A percentile compares a stretch with the other conserved stretches of the same genome.
These are phyloP conservation scores for Eumerus sabulonum DNA, from an alignment of 2,888 invertebrate species.

Conservation along the genomic window DNA sequence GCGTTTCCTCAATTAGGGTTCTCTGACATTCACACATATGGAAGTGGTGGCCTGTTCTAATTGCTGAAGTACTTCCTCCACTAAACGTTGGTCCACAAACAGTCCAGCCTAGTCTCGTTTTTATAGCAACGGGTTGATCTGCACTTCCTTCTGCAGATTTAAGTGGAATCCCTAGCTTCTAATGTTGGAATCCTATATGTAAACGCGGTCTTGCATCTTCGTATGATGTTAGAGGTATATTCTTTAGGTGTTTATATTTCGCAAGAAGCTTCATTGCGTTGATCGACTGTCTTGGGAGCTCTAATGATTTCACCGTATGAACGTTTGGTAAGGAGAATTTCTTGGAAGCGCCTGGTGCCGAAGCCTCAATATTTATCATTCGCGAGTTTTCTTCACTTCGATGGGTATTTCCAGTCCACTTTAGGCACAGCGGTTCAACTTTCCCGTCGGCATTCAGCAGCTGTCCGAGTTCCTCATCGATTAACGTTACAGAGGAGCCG, in stretches of 20 bases:
- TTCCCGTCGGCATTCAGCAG: slow-evolving; percentile 1
- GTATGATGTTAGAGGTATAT: slow-evolving; percentile 8
- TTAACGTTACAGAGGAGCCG: slow-evolving; percentile 21
- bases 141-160: neutral
- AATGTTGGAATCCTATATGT: slow-evolving; percentile 2
- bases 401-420: slow-evolving; percentile 24
- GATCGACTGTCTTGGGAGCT: slow-evolving; percentile 18
- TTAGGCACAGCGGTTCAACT: slow-evolving; percentile 18
- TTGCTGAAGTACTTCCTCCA: neutral
- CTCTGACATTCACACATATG: neutral
- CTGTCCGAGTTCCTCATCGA: slow-evolving; percentile 1
- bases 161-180: neutral
- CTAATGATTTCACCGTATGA: slow-evolving; percentile 8
- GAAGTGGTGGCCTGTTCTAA: neutral
- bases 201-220: neutral
- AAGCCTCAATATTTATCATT: slow-evolving; percentile 10
- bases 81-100: neutral
- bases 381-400: slow-evolving; percentile 9
- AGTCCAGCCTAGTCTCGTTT: neutral
- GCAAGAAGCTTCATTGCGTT: neutral
- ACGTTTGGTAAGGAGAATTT: neutral
- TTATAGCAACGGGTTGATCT: slow-evolving; percentile 1
- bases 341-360: neutral
- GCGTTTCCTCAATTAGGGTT: neutral
- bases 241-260: neutral